Conservation (phyloP, 1,140 invertebrate species). For the Cydia amplana region DNA sequence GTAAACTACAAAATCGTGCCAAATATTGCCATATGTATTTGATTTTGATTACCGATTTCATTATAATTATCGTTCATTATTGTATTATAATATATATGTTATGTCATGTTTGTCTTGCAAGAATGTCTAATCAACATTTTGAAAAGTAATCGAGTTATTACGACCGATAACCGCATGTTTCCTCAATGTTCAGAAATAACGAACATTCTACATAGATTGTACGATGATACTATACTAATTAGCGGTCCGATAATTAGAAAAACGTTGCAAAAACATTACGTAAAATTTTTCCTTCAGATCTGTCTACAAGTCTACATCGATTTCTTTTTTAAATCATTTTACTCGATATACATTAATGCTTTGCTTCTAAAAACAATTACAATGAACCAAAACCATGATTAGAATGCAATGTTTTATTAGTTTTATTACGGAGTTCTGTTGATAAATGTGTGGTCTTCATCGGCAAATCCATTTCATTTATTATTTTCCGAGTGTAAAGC, state of each 20-base stretch:
- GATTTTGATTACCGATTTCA: constrained; percentile 24
- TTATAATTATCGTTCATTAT: constrained; percentile 19
- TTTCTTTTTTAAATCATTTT: too few relatives aligned
- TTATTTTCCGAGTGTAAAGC: too few relatives aligned
- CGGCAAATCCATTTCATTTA: too few relatives aligned
- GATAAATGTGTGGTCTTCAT: too few relatives aligned
- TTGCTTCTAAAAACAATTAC: too few relatives aligned
- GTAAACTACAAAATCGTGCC: constrained; percentile 17
- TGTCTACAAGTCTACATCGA: background rate
- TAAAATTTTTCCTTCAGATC: background rate
- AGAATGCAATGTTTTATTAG: too few relatives aligned
- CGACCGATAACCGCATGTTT: constrained; percentile 17
- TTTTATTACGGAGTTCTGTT: too few relatives aligned
- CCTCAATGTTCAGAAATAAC: constrained; percentile 10
- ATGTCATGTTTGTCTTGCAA: constrained; percentile 26
- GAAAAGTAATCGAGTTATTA: constrained; percentile 22
- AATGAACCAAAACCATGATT: too few relatives aligned
- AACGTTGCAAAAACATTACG: constrained; percentile 16
- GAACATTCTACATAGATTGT: constrained; percentile 16
- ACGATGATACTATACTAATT: constrained; percentile 21
- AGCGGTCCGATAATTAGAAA: background rate
- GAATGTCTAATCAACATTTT: constrained; percentile 29
- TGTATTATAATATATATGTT: constrained; percentile 10
- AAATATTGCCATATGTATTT: constrained; percentile 27
- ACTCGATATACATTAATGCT: too few relatives aligned